phyloP scores from a whole-genome alignment of 2,888 invertebrate species.

The Hypercompe scribonia region DNA sequence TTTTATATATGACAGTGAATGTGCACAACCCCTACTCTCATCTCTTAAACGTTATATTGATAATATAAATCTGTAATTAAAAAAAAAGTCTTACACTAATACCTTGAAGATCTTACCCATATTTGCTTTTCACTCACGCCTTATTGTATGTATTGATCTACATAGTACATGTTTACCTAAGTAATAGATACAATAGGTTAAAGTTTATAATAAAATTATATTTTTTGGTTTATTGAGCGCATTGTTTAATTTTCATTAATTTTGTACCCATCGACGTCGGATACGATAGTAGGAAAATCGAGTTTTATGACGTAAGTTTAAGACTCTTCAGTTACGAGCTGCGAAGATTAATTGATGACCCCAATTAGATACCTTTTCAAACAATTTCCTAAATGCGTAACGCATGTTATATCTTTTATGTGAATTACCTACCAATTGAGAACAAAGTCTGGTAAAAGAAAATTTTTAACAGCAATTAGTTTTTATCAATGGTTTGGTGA shows the following conservation, averaged over 20 bases:
- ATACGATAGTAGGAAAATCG: background rate
- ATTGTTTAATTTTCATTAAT: background rate
- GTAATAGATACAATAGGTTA: background rate
- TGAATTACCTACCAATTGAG: background rate
- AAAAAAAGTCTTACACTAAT: conserved; percentile 35
- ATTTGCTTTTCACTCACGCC: conserved; percentile 22
- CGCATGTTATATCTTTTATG: background rate
- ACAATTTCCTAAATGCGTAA: conserved; percentile 4
- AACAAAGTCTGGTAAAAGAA: background rate
- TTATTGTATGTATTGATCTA: conserved; percentile 5
- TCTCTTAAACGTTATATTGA: conserved; percentile 57
- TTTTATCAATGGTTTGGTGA: background rate
- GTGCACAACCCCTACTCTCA: conserved; percentile 76
- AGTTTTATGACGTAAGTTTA: conserved; percentile 1
- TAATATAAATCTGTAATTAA: conserved; percentile 55
- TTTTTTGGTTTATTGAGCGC: background rate
- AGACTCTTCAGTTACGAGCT: background rate
- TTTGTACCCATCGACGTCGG: background rate
- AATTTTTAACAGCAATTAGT: background rate
- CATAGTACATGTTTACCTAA: background rate
- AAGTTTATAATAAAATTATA: background rate
- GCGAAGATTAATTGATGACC: conserved; percentile 5
- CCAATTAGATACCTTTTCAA: background rate
- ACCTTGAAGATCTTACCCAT: conserved; percentile 8
- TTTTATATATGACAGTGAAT: conserved; percentile 83